Base-by-base conservation (phyloP, 2,113 vertebrate species). In the Prionailurus bengalensis region DNA sequence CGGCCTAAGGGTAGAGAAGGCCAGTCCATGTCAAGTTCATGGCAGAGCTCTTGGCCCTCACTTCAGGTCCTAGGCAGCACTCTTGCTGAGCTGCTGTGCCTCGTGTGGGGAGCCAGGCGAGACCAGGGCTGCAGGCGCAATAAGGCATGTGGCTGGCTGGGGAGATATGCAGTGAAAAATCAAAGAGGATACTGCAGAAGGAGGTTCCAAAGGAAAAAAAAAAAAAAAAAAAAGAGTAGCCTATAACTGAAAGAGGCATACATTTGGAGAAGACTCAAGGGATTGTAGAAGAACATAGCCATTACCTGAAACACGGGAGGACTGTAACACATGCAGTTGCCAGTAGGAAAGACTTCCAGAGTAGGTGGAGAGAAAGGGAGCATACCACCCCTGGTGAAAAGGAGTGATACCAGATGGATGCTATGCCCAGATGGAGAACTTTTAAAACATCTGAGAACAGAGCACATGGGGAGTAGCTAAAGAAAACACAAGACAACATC, bases 91-190 rank as follows among this genome's bases (percentile, higher is more conserved):
- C 9, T 42, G 10, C 48, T 23, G 13, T 1, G 9, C 10, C 12
- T 9, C n/a, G 45, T n/a, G 31, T 0, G 36, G 63, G 63, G 70
- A 27, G n/a, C 5, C 65, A 48, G 76, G 17, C 29, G 7, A 27
- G 51, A 6, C 6, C 23, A 39, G n/a, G 23, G 12, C 5, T 27
- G 23, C 16, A 23, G 25, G 17, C 15, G 31, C 11, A 9, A 13
- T 1, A 31, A 45, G 11, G 19, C 29, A 7, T 19, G 7, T 51
- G 23, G 10, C 7, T 70, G 27, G 48, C 27, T 14, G 0, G 0
- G 25, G 16, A 31, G 1, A 45, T 14, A 21, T 42, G 13, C 16
- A 45, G 31, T 70, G 17, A 45, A 65, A 45, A 85, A 36, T 85
- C 16, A 25, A 80, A 66, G 36, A 90, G 36, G 7, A 51, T 21